Percentiles rank a stretch among this genome's conserved stretches.
Conservation (phyloP, 92 coral and sea anemone species). For the Meandrina meandrites region DNA sequence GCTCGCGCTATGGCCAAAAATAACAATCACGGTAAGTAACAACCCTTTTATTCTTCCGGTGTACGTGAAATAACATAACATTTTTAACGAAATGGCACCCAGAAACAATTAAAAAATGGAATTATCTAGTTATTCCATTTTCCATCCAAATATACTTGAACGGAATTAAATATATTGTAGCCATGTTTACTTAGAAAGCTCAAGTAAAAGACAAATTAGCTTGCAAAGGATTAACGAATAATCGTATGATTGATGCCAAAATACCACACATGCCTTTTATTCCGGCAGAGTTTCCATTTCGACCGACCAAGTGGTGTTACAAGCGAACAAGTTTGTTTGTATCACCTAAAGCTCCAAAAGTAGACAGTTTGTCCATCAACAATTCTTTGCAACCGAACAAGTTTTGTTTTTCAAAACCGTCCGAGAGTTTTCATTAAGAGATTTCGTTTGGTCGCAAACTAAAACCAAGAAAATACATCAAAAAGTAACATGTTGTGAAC, state of each 20-base stretch:
- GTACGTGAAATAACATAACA: not conserved
- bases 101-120: not conserved
- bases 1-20: not conserved
- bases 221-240: not conserved
- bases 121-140: not conserved
- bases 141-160: not conserved
- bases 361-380: not conserved
- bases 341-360: not conserved
- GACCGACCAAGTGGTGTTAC: not conserved
- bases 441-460: not conserved
- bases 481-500: not conserved
- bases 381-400: not conserved
- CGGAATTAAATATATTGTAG: not conserved
- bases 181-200: constrained; percentile 6
- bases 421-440: not conserved
- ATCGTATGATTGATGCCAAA: not conserved
- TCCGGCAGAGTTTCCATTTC: not conserved
- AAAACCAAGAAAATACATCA: not conserved
- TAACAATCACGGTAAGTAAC: constrained; percentile 10
- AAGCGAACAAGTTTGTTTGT: not conserved
- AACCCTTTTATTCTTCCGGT: not conserved
- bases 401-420: not conserved
- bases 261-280: constrained; percentile 18
- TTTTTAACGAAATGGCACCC: not conserved
- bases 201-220: not conserved